Percentiles rank a stretch among this genome's conserved stretches.
Evolutionary conservation across 2,888 invertebrate genomes (phyloP).

Genomic region (Drosophila multiciliata): DNA sequence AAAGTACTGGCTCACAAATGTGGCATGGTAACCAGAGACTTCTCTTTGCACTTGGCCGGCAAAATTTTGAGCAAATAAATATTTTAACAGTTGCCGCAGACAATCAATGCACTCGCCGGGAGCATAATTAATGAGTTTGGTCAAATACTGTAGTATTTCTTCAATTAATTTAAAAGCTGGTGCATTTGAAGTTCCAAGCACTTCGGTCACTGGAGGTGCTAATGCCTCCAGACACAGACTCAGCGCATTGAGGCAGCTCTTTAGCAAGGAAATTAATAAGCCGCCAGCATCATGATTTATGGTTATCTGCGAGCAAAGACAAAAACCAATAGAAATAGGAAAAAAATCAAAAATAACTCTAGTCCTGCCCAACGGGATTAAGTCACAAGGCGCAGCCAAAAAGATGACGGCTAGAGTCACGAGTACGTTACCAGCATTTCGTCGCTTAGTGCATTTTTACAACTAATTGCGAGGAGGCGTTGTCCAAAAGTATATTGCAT

Average conservation of each 20-base stretch:
- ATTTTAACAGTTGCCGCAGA: conserved; percentile 90
- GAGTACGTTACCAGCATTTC: conserved; percentile 59
- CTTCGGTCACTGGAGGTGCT: conserved; percentile 43
- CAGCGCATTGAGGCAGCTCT: conserved; percentile 83
- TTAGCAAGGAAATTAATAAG: conserved; percentile 87
- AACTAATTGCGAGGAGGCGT: conserved; percentile 64
- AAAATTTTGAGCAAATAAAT: conserved; percentile 90
- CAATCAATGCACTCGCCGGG: conserved; percentile 89
- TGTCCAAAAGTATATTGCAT: conserved; percentile 72
- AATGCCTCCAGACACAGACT: conserved; percentile 81
- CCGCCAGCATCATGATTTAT: conserved; percentile 91
- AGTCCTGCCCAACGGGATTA: conserved; percentile 36
- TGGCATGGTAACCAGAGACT: conserved; percentile 48
- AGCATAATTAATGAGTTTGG: conserved; percentile 88
- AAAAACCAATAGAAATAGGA: conserved; percentile 10
- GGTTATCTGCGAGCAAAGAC: conserved; percentile 87
- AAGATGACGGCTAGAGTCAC: conserved; percentile 40
- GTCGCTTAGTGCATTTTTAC: conserved; percentile 66
- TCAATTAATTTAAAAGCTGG: conserved; percentile 86
- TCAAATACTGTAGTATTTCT: conserved; percentile 90
- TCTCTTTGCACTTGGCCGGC: conserved; percentile 75
- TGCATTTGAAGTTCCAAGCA: conserved; percentile 37
- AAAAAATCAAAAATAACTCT: background rate
- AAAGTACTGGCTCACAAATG: conserved; percentile 69
- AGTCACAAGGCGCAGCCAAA: conserved; percentile 36